phyloP scores from a whole-genome alignment of 2,797 vertebrate genomes.

The Anableps anableps region DNA sequence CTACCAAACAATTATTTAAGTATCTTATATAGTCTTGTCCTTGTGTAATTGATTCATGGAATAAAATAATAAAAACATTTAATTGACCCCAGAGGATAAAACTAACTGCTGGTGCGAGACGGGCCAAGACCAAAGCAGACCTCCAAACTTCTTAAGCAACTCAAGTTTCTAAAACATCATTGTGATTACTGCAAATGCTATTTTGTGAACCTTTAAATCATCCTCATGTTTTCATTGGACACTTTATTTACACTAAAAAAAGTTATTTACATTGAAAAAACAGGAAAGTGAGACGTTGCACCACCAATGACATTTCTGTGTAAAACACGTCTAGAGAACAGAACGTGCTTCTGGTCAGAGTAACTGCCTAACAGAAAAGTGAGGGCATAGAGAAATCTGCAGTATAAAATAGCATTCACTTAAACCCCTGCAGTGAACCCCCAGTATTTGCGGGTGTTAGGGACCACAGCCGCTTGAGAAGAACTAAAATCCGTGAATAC shows the following conservation, averaged over 20 bases:
- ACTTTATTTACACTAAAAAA: background rate
- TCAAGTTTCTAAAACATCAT: background rate
- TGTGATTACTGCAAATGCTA: background rate
- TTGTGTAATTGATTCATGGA: background rate
- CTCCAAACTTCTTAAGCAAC: too few relatives aligned
- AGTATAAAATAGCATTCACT: background rate
- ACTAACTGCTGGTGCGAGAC: background rate
- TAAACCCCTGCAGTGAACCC: background rate
- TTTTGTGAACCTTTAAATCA: background rate
- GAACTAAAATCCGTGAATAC: background rate
- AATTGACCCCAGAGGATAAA: background rate
- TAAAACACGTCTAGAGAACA: background rate
- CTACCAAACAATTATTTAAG: too few relatives aligned
- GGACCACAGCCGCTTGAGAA: background rate
- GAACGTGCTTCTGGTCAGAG: background rate
- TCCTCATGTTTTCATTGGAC: background rate
- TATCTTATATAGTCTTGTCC: too few relatives aligned
- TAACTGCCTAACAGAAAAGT: background rate
- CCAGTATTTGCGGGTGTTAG: background rate
- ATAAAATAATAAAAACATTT: background rate
- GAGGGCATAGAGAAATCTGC: background rate
- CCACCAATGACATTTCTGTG: background rate
- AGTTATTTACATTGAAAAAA: background rate
- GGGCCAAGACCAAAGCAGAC: background rate
- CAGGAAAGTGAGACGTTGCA: background rate